Percentiles rank a stretch among this genome's conserved stretches.
phyloP scores from a whole-genome alignment of 2,888 invertebrate species.

The Chymomyza caudatula region DNA sequence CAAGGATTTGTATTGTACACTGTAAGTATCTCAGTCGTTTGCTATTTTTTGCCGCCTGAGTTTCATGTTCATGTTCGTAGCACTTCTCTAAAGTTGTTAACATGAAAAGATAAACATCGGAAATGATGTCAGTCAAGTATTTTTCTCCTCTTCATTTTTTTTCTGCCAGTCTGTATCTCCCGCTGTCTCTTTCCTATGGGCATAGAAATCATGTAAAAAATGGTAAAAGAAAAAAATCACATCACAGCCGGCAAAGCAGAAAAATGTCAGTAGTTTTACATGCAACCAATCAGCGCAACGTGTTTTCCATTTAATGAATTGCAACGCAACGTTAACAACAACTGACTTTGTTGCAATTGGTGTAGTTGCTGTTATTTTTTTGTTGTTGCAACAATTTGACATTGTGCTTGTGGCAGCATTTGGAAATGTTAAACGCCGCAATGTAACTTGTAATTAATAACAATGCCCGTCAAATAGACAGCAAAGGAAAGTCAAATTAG shows the following conservation, averaged over 20 bases:
- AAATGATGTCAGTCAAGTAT: conserved; percentile 71
- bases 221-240: conserved; percentile 32
- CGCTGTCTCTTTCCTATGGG: neutral
- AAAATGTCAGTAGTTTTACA: conserved; percentile 41
- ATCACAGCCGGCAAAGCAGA: conserved; percentile 34
- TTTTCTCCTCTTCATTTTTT: conserved; percentile 5
- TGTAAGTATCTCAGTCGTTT: neutral
- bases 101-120: conserved; percentile 71
- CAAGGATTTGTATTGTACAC: conserved; percentile 18
- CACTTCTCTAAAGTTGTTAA: conserved; percentile 47
- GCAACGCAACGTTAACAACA: conserved; percentile 8
- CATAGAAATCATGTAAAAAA: conserved; percentile 33
- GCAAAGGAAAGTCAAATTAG: neutral
- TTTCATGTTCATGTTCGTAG: conserved; percentile 16
- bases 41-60: conserved; percentile 16
- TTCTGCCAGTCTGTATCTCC: neutral
- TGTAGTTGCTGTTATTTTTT: conserved; percentile 22
- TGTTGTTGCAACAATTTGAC: conserved; percentile 15
- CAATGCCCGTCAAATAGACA: conserved; percentile 9
- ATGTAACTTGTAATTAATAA: conserved; percentile 25
- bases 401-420: conserved; percentile 22
- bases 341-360: conserved; percentile 14
- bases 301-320: conserved; percentile 52
- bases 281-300: conserved; percentile 50
- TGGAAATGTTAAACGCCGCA: conserved; percentile 25